phyloP scores from a whole-genome alignment of 2,888 invertebrate species.

The Polyommatus iphigenia region DNA sequence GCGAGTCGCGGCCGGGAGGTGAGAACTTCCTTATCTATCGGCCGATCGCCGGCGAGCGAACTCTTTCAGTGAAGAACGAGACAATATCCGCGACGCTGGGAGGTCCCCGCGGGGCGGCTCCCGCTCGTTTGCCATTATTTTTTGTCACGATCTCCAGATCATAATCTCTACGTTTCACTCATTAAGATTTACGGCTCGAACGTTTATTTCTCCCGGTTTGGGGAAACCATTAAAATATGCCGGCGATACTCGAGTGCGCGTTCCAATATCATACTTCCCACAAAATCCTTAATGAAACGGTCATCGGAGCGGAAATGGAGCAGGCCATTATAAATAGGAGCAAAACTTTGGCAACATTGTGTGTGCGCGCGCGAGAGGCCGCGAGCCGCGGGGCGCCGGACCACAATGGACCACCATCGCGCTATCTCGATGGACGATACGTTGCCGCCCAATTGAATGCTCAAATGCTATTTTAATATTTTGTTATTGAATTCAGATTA shows the following conservation, averaged over 20 bases:
- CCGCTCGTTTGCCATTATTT: constrained; percentile 61
- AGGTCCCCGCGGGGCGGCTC: constrained; percentile 63
- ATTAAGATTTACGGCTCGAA: constrained; percentile 32
- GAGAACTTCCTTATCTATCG: constrained; percentile 75
- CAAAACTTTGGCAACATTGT: constrained; percentile 66
- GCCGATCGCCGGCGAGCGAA: constrained; percentile 60
- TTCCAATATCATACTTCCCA: constrained; percentile 62
- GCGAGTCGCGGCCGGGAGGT: constrained; percentile 72
- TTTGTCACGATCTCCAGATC: constrained; percentile 64
- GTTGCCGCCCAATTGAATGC: constrained; percentile 77
- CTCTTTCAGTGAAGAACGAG: constrained; percentile 76
- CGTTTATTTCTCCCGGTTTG: neutral
- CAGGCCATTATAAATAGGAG: constrained; percentile 72
- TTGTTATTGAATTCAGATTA: constrained; percentile 47
- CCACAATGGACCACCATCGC: constrained; percentile 78
- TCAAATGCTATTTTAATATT: constrained; percentile 76
- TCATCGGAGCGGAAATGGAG: constrained; percentile 70
- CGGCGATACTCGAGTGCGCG: constrained; percentile 21
- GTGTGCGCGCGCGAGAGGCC: constrained; percentile 52
- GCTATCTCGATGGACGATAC: constrained; percentile 77
- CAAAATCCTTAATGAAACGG: constrained; percentile 64
- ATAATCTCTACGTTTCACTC: constrained; percentile 50
- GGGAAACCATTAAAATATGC: constrained; percentile 13
- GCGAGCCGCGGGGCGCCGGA: constrained; percentile 57
- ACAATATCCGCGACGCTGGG: constrained; percentile 58